These are phyloP conservation scores for Nothoprocta pentlandii DNA, from an alignment of 2,113 vertebrate species.

Conservation along the genomic window DNA sequence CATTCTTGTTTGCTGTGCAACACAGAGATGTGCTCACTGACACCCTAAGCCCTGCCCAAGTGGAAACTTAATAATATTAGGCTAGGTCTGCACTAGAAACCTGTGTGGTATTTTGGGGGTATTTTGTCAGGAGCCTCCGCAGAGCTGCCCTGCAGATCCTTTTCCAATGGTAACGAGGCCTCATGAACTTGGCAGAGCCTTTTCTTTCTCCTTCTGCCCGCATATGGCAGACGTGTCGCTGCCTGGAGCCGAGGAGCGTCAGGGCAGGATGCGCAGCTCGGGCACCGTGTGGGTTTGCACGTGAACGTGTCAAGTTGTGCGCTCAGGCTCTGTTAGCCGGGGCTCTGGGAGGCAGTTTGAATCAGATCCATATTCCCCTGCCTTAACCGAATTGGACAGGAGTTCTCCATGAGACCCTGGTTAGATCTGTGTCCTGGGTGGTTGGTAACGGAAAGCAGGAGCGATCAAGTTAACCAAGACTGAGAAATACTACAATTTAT, in stretches of 20 bases:
- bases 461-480: not conserved
- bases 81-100: not conserved
- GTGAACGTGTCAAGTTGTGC: not conserved
- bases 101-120: not conserved
- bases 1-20: not conserved
- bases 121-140: not conserved
- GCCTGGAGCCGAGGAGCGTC: not conserved
- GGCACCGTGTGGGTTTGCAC: not conserved
- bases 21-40: not conserved
- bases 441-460: not conserved
- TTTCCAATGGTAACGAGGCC: not conserved
- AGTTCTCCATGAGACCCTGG: not conserved
- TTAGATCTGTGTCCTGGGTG: no score
- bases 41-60: rapidly evolving
- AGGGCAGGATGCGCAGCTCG: not conserved
- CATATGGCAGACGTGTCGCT: not conserved
- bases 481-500: not conserved
- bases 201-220: not conserved
- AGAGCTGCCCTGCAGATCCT: not conserved
- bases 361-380: not conserved
- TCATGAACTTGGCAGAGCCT: not conserved
- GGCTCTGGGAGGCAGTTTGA: not conserved
- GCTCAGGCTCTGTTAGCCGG: not conserved
- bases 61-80: rapidly evolving
- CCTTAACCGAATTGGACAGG: not conserved